Evolutionary conservation across 2,113 vertebrate species (phyloP).

Genomic region (Etheostoma spectabile): DNA sequence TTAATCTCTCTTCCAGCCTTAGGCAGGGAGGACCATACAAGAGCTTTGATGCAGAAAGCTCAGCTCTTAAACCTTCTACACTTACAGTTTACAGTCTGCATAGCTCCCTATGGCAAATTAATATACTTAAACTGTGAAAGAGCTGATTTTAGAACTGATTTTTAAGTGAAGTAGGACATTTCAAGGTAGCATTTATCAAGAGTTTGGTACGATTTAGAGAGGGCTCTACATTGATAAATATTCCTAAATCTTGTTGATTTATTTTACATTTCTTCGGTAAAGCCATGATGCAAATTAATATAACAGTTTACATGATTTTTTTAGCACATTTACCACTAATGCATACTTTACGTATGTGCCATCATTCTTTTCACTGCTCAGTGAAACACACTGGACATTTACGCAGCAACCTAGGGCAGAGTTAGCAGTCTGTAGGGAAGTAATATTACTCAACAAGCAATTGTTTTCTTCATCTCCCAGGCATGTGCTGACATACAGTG

Average conservation of each 20-base stretch:
- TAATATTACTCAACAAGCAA: constrained; percentile 70
- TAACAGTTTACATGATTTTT: constrained; percentile 12
- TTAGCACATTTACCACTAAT: constrained; percentile 31
- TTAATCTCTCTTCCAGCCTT: constrained; percentile 17
- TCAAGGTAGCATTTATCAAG: constrained; percentile 23
- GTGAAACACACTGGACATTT: constrained; percentile 60
- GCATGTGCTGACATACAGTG: constrained; percentile 63
- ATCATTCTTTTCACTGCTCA: constrained; percentile 43
- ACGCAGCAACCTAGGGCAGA: constrained; percentile 61
- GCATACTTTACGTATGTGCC: constrained; percentile 52
- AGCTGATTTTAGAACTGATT: constrained; percentile 3
- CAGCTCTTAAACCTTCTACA: constrained; percentile 7
- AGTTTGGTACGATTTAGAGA: background rate
- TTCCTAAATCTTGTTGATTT: constrained; percentile 13
- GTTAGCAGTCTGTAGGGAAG: constrained; percentile 55
- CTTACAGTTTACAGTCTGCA: constrained; percentile 14
- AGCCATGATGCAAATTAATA: constrained; percentile 1
- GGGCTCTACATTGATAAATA: constrained; percentile 12
- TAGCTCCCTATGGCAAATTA: constrained; percentile 15
- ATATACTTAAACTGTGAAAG: constrained; percentile 28
- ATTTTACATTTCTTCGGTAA: constrained; percentile 26
- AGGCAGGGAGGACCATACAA: background rate
- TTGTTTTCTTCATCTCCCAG: constrained; percentile 69
- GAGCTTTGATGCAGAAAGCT: constrained; percentile 13
- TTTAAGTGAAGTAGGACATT: constrained; percentile 33